phyloP scores from a whole-genome alignment of 2,797 vertebrate species.

The Eupleurogrammus muticus region DNA sequence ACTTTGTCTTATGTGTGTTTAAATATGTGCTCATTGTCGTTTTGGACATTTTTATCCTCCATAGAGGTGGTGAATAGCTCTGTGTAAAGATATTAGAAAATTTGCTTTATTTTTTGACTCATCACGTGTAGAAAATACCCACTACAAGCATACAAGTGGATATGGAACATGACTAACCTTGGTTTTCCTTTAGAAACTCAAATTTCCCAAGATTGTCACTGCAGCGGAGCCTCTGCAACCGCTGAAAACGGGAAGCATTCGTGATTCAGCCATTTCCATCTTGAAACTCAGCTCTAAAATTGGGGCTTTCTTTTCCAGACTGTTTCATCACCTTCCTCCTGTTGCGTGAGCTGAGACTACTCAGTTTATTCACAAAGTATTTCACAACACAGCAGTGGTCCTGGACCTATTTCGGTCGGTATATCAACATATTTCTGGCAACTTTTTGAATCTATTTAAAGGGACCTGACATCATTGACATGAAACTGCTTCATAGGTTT shows the following conservation, averaged over 20 bases:
- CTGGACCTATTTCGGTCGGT: not conserved
- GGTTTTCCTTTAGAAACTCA: conserved; percentile 6
- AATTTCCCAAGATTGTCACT: conserved; percentile 37
- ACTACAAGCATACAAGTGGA: not conserved
- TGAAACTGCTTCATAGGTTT: not conserved
- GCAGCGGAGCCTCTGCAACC: conserved; percentile 24
- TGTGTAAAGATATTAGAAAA: not conserved
- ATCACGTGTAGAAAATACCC: not conserved
- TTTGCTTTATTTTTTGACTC: not conserved
- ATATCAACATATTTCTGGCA: not conserved
- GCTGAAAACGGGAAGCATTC: conserved; percentile 76
- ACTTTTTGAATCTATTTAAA: not conserved
- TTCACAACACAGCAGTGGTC: conserved; percentile 19
- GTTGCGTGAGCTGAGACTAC: conserved; percentile 14
- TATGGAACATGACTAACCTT: conserved; percentile 21
- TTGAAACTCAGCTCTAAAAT: conserved; percentile 67
- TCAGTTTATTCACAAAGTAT: conserved; percentile 25
- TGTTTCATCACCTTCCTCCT: conserved; percentile 61
- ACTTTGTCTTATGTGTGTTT: conserved; percentile 11
- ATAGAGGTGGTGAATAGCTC: not conserved
- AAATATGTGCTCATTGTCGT: not conserved
- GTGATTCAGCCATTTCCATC: conserved; percentile 76
- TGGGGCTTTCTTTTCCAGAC: conserved; percentile 52
- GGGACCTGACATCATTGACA: not conserved
- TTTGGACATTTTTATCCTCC: not conserved